A percentile compares a stretch with the other conserved stretches of the same genome.
Conservation (phyloP, 1,140 invertebrate species). For the Notospermus geniculatus region DNA sequence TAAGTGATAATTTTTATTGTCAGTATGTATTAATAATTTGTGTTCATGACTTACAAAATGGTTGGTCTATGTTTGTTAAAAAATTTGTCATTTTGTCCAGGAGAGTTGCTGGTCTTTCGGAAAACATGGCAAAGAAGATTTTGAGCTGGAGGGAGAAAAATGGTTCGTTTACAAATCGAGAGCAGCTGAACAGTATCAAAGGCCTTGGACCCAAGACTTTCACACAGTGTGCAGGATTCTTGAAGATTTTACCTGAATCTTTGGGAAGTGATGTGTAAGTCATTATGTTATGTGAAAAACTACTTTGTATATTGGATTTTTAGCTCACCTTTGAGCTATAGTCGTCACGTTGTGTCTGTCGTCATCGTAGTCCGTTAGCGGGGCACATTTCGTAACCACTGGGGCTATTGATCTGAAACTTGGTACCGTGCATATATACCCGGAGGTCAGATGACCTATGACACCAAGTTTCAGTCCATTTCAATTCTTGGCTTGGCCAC, state of each 20-base stretch:
- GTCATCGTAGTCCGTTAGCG: no score
- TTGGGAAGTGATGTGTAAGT: not conserved
- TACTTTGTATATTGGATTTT: not conserved
- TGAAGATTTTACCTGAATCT: slow-evolving; percentile 67
- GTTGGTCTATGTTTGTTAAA: not conserved
- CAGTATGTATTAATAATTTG: no score
- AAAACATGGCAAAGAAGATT: slow-evolving; percentile 71
- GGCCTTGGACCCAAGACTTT: slow-evolving; percentile 79
- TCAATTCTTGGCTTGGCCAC: no score
- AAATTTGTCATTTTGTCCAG: slow-evolving; percentile 46
- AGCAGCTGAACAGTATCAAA: slow-evolving; percentile 71
- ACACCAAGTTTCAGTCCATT: no score
- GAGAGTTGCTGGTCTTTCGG: slow-evolving; percentile 76
- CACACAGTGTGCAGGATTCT: slow-evolving; percentile 86
- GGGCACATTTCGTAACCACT: no score
- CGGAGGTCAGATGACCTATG: no score
- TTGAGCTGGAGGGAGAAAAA: slow-evolving; percentile 71
- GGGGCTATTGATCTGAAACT: no score
- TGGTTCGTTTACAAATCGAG: slow-evolving; percentile 69
- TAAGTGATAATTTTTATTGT: no score
- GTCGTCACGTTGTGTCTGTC: no score
- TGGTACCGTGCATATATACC: no score
- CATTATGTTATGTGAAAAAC: not conserved
- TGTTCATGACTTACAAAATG: not conserved
- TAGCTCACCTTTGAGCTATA: no score